Base-by-base conservation (phyloP, 2,888 invertebrate species). In the Ligdia adustata region DNA sequence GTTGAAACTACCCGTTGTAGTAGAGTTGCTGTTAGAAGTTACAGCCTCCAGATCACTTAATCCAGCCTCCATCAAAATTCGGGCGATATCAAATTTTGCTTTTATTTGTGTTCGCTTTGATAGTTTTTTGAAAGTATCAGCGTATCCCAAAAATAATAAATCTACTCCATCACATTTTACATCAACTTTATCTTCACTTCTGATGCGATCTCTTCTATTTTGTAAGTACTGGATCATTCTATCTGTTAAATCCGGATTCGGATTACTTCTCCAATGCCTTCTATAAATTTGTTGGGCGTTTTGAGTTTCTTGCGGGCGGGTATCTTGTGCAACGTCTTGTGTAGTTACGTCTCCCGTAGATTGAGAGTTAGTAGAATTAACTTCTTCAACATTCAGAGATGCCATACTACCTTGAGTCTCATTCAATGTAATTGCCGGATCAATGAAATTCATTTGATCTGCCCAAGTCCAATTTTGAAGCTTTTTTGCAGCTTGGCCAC, bases 41-140 rank as follows among this genome's bases (percentile, higher is more conserved):
- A 38, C 29, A 39, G 39, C 18, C 32, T 44, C 49, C 39, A 49
- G 39, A 42, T 49, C 49, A 38, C 39, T 33, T 40, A 45, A 40
- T 47, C 46, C 50, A 43, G 54, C 54, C 16, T 48, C 52, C 53
- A 53, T 56, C 45, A 56, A 47, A 47, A 55, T 50, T 52, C 44
- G 27, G 37, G 55, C 48, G 32, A 48, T 48, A 37, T 44, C 44
- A 44, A 52, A 44, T 34, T 52, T 52, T 12, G 27, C 47, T 27
- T 52, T 40, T 47, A 52, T 37, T 41, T 48, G 44, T 34, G 20
- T 45, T 32, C 44, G 44, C 45, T 48, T 52, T 32, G 42, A 39
- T 31, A 44, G 45, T 40, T 46, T 49, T 29, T 43, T 45, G 20
- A 39, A 45, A 5, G 45, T 26, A 28, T 47, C 46, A 16, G 46